These are phyloP conservation scores for Macropodus opercularis DNA, from an alignment of 2,797 vertebrate species.

Conservation along the genomic window DNA sequence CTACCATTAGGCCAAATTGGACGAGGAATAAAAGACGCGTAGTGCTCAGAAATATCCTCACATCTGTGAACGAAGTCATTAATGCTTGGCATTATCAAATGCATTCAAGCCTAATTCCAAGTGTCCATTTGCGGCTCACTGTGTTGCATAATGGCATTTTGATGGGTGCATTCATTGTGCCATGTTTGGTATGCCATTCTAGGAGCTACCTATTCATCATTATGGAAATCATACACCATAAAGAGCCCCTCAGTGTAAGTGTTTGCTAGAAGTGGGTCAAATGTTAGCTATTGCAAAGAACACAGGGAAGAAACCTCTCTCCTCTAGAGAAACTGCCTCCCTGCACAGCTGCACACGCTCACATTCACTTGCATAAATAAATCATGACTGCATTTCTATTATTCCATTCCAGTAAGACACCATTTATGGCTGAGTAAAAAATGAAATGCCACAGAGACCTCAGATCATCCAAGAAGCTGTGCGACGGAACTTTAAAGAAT, in stretches of 20 bases:
- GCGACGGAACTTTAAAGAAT: conserved; percentile 48
- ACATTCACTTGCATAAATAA: conserved; percentile 72
- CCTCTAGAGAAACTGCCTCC: conserved; percentile 38
- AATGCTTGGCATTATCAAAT: conserved; percentile 48
- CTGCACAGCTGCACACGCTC: conserved; percentile 49
- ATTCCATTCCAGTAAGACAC: conserved; percentile 65
- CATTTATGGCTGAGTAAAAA: conserved; percentile 67
- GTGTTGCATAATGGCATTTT: conserved; percentile 56
- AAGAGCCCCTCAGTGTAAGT: conserved; percentile 40
- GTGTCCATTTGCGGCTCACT: conserved; percentile 47
- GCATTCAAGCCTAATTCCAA: conserved; percentile 52
- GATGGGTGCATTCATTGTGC: conserved; percentile 53
- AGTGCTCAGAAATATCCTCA: conserved; percentile 28
- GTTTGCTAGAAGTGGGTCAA: conserved; percentile 68
- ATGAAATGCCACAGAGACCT: conserved; percentile 72
- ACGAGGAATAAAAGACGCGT: conserved; percentile 32
- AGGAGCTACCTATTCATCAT: conserved; percentile 50
- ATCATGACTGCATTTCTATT: conserved; percentile 64
- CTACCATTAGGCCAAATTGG: conserved; percentile 48
- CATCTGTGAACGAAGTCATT: conserved; percentile 45
- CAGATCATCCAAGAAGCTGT: conserved; percentile 54
- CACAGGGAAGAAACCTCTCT: conserved; percentile 38
- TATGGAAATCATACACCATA: conserved; percentile 61
- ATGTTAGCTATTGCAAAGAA: conserved; percentile 63
- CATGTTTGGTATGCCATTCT: conserved; percentile 53